Conservation (phyloP, 1,140 invertebrate species). For the Platorchestia sp. region DNA sequence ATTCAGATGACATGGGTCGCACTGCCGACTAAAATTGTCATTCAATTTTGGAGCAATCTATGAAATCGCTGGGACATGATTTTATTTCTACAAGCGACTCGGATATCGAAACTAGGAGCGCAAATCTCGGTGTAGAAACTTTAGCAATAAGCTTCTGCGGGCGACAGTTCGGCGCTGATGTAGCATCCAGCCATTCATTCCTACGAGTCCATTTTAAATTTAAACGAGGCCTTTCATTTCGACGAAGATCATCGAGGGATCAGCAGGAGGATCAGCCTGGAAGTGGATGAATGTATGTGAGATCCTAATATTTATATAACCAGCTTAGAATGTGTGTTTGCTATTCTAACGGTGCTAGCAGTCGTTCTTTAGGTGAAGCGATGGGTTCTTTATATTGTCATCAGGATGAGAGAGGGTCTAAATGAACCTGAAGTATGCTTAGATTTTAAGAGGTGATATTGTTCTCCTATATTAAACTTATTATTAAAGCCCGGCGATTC, state of each 20-base stretch:
- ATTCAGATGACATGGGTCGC: not conserved
- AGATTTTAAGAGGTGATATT: not conserved
- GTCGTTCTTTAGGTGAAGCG: not conserved
- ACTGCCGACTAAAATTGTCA: not conserved
- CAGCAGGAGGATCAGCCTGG: conserved; percentile 5
- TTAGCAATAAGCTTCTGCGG: not conserved
- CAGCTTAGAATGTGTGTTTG: not conserved
- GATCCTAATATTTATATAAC: not conserved
- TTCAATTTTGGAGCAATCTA: not conserved
- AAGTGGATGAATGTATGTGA: conserved; percentile 36
- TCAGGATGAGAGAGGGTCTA: not conserved
- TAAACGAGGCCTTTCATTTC: conserved; percentile 39
- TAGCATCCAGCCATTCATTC: conserved; percentile 6
- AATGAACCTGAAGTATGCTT: not conserved
- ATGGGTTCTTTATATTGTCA: not conserved
- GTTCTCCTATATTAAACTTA: not conserved
- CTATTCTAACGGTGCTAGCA: not conserved
- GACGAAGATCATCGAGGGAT: conserved; percentile 26
- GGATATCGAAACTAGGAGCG: not conserved
- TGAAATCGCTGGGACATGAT: not conserved
- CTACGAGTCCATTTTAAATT: conserved; percentile 46
- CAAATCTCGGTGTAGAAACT: conserved; percentile 29
- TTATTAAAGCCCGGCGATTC: not conserved
- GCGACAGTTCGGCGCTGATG: not conserved
- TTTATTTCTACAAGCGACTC: not conserved